Base-by-base conservation (phyloP, 2,113 vertebrate species). In the Pantherophis guttatus region DNA sequence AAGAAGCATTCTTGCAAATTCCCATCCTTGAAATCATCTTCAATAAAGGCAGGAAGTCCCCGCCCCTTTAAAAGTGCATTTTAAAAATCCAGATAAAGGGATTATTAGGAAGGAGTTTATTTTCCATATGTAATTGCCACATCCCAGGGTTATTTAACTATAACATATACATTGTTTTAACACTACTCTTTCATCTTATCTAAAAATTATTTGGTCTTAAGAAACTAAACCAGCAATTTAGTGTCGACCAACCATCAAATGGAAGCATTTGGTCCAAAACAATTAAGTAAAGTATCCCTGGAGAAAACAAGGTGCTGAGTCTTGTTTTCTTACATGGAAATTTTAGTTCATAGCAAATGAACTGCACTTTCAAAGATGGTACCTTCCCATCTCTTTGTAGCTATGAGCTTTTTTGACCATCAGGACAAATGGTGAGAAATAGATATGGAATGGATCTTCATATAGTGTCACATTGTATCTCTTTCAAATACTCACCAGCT, bases 291-390 rank as follows among this genome's bases (percentile, higher is more conserved):
- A n/a, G 3, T 48, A 48, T 58, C 29, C 29, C 75, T 85, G 3
- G 62, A 4, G 26, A 94, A 94, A 95, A 93, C 93, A 95, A 93
- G 50, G 48, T 75, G 65, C 81, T 92, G 88, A 26, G 75, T 96
- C 90, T 93, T 53, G n/a, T 88, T 54, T 15, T 5, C n/a, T 57
- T 55, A 21, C 33, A 91, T 5, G 3, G 94, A 92, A 94, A 53
- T 21, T 91, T 90, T 53, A 0, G 92, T 94, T 52, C 92, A 92
- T 86, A 65, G 81, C 91, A 93, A 44, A 62, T 62, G 58, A 62
- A 62, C 8, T 6, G 57, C 24, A 24, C 58, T 2, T 62, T 62
- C 58, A 62, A 62, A 62, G 23, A 26, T 62, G 58, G 58, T 23
- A 62, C 58, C 9, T 62, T 62, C 8, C 58, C 29, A n/a, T n/a